Percentiles rank a stretch among this genome's conserved stretches.
Conservation (phyloP, 2,797 vertebrate genomes). For the Fratercula arctica region DNA sequence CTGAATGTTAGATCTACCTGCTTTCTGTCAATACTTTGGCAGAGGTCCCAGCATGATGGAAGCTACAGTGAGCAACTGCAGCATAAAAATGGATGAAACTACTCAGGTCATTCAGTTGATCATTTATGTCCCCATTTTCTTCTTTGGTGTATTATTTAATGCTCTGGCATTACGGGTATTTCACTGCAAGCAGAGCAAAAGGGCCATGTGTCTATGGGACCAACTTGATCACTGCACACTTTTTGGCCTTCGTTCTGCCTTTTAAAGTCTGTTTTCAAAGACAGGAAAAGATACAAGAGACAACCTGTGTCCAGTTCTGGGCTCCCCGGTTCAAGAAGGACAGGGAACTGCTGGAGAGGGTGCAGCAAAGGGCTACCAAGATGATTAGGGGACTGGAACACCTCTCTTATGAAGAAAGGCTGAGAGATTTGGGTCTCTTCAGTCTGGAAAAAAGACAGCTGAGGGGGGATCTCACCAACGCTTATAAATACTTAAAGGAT, state of each 20-base stretch:
- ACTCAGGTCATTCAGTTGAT: conserved; percentile 17
- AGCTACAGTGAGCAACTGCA: neutral
- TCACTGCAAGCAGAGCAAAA: conserved; percentile 51
- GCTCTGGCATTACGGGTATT: conserved; percentile 59
- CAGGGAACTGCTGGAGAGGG: too few relatives aligned
- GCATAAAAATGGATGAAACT: neutral
- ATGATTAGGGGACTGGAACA: too few relatives aligned
- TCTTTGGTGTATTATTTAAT: conserved; percentile 49
- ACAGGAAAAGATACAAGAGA: neutral
- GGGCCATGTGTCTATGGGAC: conserved; percentile 42
- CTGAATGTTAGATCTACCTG: neutral
- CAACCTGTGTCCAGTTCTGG: accelerated
- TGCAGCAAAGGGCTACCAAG: too few relatives aligned
- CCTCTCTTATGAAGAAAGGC: too few relatives aligned
- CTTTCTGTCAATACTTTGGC: neutral
- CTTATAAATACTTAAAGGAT: too few relatives aligned
- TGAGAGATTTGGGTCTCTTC: too few relatives aligned
- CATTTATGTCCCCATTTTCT: conserved; percentile 13
- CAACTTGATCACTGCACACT: conserved; percentile 44
- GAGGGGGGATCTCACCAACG: too few relatives aligned
- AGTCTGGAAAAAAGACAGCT: too few relatives aligned
- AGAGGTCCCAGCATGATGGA: neutral
- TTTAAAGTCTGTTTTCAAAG: conserved; percentile 71
- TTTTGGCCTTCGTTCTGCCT: conserved; percentile 72
- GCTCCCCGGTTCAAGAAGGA: too few relatives aligned